Evolutionary conservation across 2,113 vertebrate species (phyloP), one percentile per base, ranked within the genome.

Genomic region (Brienomyrus longianalis): DNA sequence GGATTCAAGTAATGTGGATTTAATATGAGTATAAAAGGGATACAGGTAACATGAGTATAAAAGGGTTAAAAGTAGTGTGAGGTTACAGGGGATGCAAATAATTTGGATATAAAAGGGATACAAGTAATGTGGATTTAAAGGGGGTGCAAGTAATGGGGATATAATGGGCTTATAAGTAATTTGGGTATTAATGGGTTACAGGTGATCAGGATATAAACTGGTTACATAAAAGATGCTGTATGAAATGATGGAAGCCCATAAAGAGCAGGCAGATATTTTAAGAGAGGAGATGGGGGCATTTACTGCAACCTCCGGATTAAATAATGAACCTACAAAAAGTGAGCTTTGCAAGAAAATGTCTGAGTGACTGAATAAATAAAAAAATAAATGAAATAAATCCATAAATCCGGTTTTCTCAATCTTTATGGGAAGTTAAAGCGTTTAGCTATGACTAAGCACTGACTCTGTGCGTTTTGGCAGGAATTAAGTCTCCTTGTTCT

Each of bases 401-500:
- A 80, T 80, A 80, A 80, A 80, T 84, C 45, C 35, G 19, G 83
- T 84, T 84, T 87, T 52, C 85, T 54, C 85, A 17, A 54, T 54
- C 85, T 87, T 87, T 27, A 54, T 54, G 48, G 85, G 50, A 54
- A 87, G 27, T 87, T 87, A 52, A 87, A 87, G 51, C 31, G 8
- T 87, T 87, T 87, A 87, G 51, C 50, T 54, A 54, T 87, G 85
- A 87, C 85, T 87, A 87, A 87, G 85, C 85, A 87, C 85, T 86
- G 85, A 54, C 50, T 54, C 50, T 54, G n/a, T 87, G 48, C 21
- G 51, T 87, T 54, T 87, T 87, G 85, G 85, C 85, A 87, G 27
- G 85, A 87, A 87, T 87, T 87, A 87, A 87, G 51, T 87, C 85
- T 87, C 85, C 85, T 54, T 87, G n/a, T 87, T 87, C 85, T 54